These are phyloP conservation scores for Heliconius eleuchia DNA, from an alignment of 1,140 invertebrate genomes.

Conservation along the genomic window DNA sequence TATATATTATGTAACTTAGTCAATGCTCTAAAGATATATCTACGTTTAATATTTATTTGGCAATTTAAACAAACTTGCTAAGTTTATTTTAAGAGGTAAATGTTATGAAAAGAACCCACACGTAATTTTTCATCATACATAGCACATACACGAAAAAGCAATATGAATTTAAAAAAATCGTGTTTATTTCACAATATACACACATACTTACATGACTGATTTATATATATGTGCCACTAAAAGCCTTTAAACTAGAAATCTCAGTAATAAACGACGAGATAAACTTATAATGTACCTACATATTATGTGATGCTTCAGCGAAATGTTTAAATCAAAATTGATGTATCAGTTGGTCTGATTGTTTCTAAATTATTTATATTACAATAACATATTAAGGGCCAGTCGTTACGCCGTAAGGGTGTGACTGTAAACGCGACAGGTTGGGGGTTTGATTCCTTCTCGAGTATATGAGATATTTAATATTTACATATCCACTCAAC, in stretches of 20 bases:
- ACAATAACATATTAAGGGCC: too few relatives aligned
- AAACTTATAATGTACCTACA: background rate
- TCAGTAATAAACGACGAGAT: background rate
- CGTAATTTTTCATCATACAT: constrained; percentile 1
- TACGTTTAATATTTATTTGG: background rate
- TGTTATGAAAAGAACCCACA: background rate
- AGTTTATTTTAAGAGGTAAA: background rate
- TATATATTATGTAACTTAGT: too few relatives aligned
- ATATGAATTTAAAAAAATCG: background rate
- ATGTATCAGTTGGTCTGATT: too few relatives aligned
- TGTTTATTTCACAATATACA: background rate
- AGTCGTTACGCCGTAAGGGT: too few relatives aligned
- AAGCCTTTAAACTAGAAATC: background rate
- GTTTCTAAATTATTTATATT: too few relatives aligned
- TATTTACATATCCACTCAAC: too few relatives aligned
- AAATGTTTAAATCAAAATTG: too few relatives aligned
- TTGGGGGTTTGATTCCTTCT: too few relatives aligned
- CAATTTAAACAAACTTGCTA: background rate
- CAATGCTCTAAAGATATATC: too few relatives aligned
- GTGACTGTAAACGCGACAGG: too few relatives aligned
- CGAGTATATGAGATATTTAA: too few relatives aligned
- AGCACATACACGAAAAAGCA: background rate
- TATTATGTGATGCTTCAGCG: too few relatives aligned
- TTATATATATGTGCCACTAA: background rate
- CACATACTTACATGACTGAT: background rate